These are phyloP conservation scores for Napeogenes inachia DNA, from an alignment of 2,888 invertebrate genomes.

Conservation along the genomic window DNA sequence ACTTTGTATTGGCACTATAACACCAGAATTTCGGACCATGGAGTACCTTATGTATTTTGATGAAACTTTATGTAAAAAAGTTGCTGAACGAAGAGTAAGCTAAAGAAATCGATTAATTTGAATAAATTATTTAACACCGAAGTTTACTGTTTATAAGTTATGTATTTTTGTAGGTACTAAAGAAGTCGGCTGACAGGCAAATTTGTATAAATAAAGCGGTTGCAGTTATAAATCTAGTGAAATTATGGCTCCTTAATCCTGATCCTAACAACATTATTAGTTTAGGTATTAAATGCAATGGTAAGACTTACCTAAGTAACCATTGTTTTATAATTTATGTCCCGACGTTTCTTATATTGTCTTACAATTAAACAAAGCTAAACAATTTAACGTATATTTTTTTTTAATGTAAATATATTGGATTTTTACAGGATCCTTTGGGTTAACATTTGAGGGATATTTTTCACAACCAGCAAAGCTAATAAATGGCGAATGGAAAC, in stretches of 20 bases:
- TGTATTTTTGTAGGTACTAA: conserved; percentile 35
- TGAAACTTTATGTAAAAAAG: conserved; percentile 55
- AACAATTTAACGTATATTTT: too few species aligned
- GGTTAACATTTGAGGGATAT: conserved; percentile 67
- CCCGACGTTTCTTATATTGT: too few species aligned
- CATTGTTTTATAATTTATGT: not conserved
- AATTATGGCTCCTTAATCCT: conserved; percentile 68
- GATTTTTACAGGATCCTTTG: conserved; percentile 67
- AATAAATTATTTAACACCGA: not conserved
- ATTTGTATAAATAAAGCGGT: conserved; percentile 47
- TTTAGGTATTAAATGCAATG: conserved; percentile 75
- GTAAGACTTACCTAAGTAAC: conserved; percentile 41
- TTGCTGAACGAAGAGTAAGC: conserved; percentile 55
- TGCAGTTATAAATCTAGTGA: conserved; percentile 66
- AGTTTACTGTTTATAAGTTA: not conserved
- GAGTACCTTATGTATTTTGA: conserved; percentile 69
- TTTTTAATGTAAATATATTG: not conserved
- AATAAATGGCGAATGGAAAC: conserved; percentile 62
- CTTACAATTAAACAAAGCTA: too few species aligned
- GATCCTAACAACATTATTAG: conserved; percentile 64
- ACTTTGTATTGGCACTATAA: conserved; percentile 67
- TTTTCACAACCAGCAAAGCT: conserved; percentile 78
- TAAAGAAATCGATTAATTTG: too few species aligned
- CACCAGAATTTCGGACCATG: conserved; percentile 73
- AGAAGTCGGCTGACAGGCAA: conserved; percentile 30